These are phyloP conservation scores for Orchestia grillus DNA, from an alignment of 1,140 invertebrate genomes.

Conservation along the genomic window DNA sequence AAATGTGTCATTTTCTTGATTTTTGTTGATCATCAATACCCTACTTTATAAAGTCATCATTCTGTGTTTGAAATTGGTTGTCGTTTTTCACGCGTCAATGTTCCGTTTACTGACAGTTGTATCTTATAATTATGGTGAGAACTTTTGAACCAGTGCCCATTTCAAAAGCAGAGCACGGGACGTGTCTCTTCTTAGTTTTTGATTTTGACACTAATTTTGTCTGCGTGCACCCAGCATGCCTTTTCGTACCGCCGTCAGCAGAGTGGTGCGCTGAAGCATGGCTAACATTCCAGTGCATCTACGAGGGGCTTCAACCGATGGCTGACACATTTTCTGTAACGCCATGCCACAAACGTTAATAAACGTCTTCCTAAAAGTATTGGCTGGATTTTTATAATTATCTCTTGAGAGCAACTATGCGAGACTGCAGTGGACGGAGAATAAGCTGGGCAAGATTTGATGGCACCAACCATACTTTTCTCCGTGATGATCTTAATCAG, in stretches of 20 bases:
- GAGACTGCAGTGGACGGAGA: constrained; percentile 43
- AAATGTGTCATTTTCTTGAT: constrained; percentile 65
- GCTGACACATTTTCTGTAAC: constrained; percentile 68
- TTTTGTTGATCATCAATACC: neutral
- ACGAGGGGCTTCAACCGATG: constrained; percentile 48
- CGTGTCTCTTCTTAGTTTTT: constrained; percentile 50
- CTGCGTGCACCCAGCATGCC: constrained; percentile 65
- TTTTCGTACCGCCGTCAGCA: constrained; percentile 57
- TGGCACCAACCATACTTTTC: constrained; percentile 30
- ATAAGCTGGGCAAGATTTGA: constrained; percentile 12
- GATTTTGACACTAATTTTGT: constrained; percentile 65
- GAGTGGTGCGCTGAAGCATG: constrained; percentile 63
- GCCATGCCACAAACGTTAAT: constrained; percentile 54
- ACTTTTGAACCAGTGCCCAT: constrained; percentile 68
- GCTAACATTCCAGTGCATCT: constrained; percentile 61
- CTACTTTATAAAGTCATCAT: neutral
- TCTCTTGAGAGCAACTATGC: neutral
- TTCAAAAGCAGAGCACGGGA: constrained; percentile 63
- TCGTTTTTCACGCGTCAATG: neutral
- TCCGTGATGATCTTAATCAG: constrained; percentile 1
- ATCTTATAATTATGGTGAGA: constrained; percentile 64
- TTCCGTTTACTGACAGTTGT: neutral
- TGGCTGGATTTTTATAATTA: constrained; percentile 62
- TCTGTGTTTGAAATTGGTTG: constrained; percentile 13
- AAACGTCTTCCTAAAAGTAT: constrained; percentile 61